A percentile compares a stretch with the other conserved stretches of the same genome.
These are phyloP conservation scores for Hoplodrina blanda DNA, from an alignment of 2,888 invertebrate species.

Conservation along the genomic window DNA sequence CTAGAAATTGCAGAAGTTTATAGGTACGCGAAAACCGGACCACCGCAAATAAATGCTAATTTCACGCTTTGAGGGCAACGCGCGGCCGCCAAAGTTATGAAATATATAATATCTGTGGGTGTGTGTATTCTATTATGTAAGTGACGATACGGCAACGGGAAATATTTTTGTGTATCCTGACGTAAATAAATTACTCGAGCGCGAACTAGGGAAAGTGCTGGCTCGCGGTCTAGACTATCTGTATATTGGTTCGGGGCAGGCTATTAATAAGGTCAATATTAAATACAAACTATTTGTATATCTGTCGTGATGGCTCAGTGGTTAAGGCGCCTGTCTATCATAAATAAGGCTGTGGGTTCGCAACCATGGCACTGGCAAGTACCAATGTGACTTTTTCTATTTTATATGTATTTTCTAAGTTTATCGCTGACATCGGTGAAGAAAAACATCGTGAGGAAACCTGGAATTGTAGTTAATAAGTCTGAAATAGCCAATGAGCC, in stretches of 20 bases:
- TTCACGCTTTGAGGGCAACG: conserved; percentile 55
- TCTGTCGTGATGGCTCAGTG: too few species aligned
- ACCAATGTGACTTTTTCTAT: too few species aligned
- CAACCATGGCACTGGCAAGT: too few species aligned
- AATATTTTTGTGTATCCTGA: conserved; percentile 31
- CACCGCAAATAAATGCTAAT: conserved; percentile 65
- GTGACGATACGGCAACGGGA: conserved; percentile 28
- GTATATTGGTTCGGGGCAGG: conserved; percentile 1
- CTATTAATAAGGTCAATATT: conserved; percentile 22
- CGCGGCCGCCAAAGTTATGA: conserved; percentile 50
- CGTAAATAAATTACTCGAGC: conserved; percentile 32
- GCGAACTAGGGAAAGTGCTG: conserved; percentile 29
- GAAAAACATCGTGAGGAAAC: neutral
- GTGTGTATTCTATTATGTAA: conserved; percentile 33
- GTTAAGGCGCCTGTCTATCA: too few species aligned
- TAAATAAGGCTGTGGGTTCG: too few species aligned
- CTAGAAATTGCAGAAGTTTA: conserved; percentile 50
- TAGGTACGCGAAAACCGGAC: conserved; percentile 44
- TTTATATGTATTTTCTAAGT: too few species aligned
- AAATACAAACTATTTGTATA: neutral
- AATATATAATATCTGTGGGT: conserved; percentile 30
- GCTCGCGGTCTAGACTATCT: conserved; percentile 23
- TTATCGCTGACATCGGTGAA: too few species aligned
- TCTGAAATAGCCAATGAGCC: too few species aligned
- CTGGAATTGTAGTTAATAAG: too few species aligned